These are phyloP conservation scores for Candoia aspera DNA, from an alignment of 2,113 vertebrate species.

Conservation along the genomic window DNA sequence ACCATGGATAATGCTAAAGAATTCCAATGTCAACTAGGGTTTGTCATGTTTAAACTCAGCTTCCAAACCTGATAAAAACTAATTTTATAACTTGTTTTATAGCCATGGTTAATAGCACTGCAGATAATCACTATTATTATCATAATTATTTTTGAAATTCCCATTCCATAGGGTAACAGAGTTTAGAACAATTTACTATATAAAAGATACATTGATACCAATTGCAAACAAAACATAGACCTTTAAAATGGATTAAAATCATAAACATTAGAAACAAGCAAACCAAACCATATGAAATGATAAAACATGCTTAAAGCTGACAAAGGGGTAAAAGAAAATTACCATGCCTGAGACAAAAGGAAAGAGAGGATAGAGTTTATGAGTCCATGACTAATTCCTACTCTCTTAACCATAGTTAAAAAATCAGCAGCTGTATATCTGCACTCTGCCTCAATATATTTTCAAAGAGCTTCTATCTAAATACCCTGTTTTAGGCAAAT, in stretches of 20 bases:
- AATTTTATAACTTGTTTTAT: background rate
- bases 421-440: slow-evolving; percentile 11
- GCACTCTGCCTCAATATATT: background rate
- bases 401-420: background rate
- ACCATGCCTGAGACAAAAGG: background rate
- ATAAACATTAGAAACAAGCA: slow-evolving; percentile 1
- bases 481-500: background rate
- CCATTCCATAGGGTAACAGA: background rate
- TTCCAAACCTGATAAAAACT: background rate
- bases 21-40: background rate
- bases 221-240: background rate
- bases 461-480: background rate
- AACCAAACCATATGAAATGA: slow-evolving; percentile 3
- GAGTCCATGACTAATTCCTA: background rate
- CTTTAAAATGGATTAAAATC: background rate
- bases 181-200: background rate
- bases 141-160: background rate
- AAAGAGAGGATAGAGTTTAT: background rate
- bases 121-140: background rate
- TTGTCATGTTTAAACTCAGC: background rate
- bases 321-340: background rate
- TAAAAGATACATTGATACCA: background rate
- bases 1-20: background rate
- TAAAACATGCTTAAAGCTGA: slow-evolving; percentile 21
- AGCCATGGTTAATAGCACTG: background rate